Evolutionary conservation across 2,797 vertebrate genomes (phyloP).

Genomic region (Karalla daura): DNA sequence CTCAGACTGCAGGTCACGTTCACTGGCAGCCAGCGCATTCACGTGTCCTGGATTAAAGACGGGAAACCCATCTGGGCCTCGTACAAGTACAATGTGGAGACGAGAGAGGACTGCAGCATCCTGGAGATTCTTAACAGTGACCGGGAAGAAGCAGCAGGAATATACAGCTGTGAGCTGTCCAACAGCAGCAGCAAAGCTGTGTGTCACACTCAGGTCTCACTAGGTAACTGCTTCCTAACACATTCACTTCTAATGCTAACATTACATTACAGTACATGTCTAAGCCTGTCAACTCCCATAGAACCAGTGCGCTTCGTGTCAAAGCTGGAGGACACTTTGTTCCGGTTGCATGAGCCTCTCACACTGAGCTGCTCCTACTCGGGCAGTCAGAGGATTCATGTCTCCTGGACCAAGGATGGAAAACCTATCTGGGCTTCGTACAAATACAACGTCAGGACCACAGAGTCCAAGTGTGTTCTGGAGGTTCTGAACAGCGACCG

Average conservation of each 20-base stretch:
- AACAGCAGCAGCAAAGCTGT: constrained; percentile 88
- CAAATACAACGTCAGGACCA: constrained; percentile 88
- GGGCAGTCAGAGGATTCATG: constrained; percentile 87
- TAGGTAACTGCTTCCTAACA: constrained; percentile 62
- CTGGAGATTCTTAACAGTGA: constrained; percentile 87
- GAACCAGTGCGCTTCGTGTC: constrained; percentile 86
- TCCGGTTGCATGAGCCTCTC: constrained; percentile 86
- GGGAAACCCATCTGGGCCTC: constrained; percentile 89
- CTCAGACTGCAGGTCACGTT: constrained; percentile 90
- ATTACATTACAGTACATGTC: too few relatives aligned
- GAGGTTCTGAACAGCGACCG: constrained; percentile 84
- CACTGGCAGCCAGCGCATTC: constrained; percentile 86
- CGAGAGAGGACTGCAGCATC: constrained; percentile 76
- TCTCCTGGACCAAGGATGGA: constrained; percentile 91
- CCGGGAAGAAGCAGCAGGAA: constrained; percentile 86
- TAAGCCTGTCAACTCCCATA: constrained; percentile 52
- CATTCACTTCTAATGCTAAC: constrained; percentile 47
- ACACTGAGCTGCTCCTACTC: constrained; percentile 88
- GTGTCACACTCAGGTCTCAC: constrained; percentile 84
- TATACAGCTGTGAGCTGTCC: constrained; percentile 89
- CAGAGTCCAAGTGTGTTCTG: constrained; percentile 82
- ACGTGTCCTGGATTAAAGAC: constrained; percentile 91
- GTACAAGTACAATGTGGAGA: constrained; percentile 73
- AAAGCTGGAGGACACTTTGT: constrained; percentile 87
- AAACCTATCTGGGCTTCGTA: constrained; percentile 85